A percentile compares a stretch with the other conserved stretches of the same genome.
These are phyloP conservation scores for Atherinomorus stipes DNA, from an alignment of 2,113 vertebrate genomes.

Conservation along the genomic window DNA sequence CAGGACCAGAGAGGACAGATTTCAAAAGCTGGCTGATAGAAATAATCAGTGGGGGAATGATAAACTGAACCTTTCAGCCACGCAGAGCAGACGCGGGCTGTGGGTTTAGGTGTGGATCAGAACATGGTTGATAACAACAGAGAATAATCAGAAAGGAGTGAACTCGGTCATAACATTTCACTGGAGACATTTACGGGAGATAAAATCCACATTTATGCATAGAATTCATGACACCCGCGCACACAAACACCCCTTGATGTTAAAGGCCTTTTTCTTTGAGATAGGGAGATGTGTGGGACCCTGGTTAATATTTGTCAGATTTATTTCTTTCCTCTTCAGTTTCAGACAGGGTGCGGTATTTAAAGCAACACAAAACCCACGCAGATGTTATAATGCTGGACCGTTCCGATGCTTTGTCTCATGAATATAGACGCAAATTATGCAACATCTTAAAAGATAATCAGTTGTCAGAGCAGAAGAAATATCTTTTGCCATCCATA, in stretches of 20 bases:
- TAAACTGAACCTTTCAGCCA: conserved; percentile 8
- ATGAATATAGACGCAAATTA: neutral
- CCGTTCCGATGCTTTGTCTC: neutral
- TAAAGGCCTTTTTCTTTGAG: conserved; percentile 27
- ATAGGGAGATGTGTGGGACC: conserved; percentile 8
- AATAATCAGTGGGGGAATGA: conserved; percentile 24
- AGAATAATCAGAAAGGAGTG: conserved; percentile 4
- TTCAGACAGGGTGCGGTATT: neutral
- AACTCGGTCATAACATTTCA: conserved; percentile 15
- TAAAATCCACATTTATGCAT: conserved; percentile 29
- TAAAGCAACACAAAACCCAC: neutral
- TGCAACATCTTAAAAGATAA: no score
- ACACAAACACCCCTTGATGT: conserved; percentile 19
- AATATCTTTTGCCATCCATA: no score
- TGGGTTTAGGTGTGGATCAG: conserved; percentile 2
- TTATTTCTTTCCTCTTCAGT: conserved; percentile 1
- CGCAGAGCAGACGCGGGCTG: conserved; percentile 5
- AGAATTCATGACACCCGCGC: neutral
- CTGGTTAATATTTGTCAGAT: conserved; percentile 14
- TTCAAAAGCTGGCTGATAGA: conserved; percentile 16
- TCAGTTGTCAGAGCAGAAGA: no score
- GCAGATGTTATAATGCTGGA: neutral
- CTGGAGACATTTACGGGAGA: conserved; percentile 25
- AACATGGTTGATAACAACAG: conserved; percentile 13
- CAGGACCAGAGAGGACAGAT: conserved; percentile 2